These are phyloP conservation scores for Eristalis arbustorum DNA, from an alignment of 2,888 invertebrate species.

Conservation along the genomic window DNA sequence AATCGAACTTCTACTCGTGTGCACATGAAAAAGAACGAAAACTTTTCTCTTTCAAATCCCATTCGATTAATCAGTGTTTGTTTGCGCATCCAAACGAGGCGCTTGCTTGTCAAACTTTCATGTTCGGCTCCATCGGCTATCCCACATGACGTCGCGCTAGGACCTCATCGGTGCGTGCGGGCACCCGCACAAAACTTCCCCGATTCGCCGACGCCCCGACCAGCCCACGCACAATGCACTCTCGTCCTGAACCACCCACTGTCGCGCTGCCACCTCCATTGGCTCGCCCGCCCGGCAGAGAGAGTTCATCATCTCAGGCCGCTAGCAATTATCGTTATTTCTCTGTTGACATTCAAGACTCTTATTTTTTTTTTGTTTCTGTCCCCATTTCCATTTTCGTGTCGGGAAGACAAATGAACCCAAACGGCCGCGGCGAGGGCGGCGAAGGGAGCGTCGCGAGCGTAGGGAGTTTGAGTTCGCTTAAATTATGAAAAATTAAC, in stretches of 20 bases:
- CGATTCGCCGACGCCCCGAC: not conserved
- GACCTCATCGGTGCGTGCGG: not conserved
- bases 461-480: not conserved
- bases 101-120: not conserved
- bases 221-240: not conserved
- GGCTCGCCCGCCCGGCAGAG: not conserved
- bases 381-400: no score
- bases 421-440: not conserved
- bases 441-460: not conserved
- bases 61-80: not conserved
- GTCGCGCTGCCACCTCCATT: not conserved
- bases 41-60: not conserved
- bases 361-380: not conserved
- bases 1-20: not conserved
- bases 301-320: not conserved
- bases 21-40: not conserved
- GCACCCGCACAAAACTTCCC: not conserved
- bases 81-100: not conserved
- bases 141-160: not conserved
- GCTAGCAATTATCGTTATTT: not conserved
- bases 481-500: conserved; percentile 6
- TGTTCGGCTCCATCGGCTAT: not conserved
- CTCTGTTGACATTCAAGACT: not conserved
- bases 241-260: not conserved
- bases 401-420: not conserved